phyloP scores from a whole-genome alignment of 2,888 invertebrate species.

The Metalampra italica region DNA sequence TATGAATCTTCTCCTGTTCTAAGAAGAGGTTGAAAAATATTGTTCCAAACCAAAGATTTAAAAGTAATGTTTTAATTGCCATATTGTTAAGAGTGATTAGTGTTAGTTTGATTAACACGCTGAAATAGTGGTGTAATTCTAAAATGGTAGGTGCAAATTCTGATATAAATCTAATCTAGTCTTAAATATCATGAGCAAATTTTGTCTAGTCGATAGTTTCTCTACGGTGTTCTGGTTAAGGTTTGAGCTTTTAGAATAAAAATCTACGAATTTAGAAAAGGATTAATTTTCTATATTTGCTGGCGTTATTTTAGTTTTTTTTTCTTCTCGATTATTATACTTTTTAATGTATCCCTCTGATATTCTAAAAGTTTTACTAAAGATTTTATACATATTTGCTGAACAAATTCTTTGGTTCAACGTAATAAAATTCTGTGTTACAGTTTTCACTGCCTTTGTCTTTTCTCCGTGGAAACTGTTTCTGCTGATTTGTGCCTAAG shows the following conservation, averaged over 20 bases:
- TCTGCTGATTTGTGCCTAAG: no score
- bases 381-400: no score
- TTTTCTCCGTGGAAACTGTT: no score
- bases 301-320: no score
- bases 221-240: constrained; percentile 45
- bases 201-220: constrained; percentile 47
- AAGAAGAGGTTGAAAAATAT: constrained; percentile 38
- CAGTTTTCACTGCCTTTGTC: no score
- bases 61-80: constrained; percentile 29
- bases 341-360: no score
- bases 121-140: constrained; percentile 15
- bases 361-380: no score
- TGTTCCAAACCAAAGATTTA: constrained; percentile 24
- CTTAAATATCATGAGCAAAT: constrained; percentile 22
- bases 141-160: constrained; percentile 15
- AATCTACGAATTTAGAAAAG: constrained; percentile 46
- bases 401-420: no score
- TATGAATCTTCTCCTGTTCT: constrained; percentile 43
- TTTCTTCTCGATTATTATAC: no score
- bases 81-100: constrained; percentile 40
- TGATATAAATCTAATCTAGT: constrained; percentile 18
- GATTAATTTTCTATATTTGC: not conserved
- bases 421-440: no score
- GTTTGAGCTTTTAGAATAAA: constrained; percentile 68
- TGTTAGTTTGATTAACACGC: constrained; percentile 14